Evolutionary conservation across 1,140 invertebrate genomes (phyloP).

Genomic region (Hypothenemus hampei): DNA sequence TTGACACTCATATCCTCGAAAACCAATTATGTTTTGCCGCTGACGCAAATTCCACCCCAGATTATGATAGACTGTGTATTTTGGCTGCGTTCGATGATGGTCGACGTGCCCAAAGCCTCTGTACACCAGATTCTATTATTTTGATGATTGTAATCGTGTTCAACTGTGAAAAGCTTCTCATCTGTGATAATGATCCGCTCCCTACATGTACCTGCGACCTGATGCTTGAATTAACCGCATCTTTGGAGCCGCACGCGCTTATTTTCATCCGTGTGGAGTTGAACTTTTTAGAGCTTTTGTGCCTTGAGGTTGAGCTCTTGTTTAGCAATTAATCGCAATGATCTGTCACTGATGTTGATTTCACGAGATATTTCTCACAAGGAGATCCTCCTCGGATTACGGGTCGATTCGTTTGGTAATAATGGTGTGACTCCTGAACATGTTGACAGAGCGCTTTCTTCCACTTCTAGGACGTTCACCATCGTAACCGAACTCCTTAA

Average conservation of each 20-base stretch:
- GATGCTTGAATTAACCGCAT: slow-evolving; percentile 12
- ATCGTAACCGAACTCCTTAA: background rate
- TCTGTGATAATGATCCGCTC: background rate
- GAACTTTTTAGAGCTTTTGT: no score
- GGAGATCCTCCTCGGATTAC: no score
- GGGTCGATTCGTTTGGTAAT: background rate
- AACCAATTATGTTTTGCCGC: background rate
- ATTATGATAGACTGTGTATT: background rate
- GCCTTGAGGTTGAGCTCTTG: background rate
- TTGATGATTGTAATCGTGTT: slow-evolving; percentile 6
- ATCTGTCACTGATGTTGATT: no score
- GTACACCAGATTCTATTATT: slow-evolving; percentile 5
- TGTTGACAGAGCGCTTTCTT: background rate
- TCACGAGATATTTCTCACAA: background rate
- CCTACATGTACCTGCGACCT: slow-evolving; percentile 1
- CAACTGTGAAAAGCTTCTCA: slow-evolving; percentile 10
- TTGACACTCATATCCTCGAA: background rate
- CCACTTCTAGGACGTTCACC: background rate
- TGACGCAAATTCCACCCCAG: background rate
- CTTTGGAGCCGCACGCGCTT: slow-evolving; percentile 10
- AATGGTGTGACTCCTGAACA: background rate
- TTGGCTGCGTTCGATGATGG: background rate
- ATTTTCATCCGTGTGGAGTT: no score
- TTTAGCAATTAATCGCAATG: no score
- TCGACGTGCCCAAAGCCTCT: background rate